Evolutionary conservation across 2,113 vertebrate species (phyloP).

Genomic region (Heterotis niloticus): DNA sequence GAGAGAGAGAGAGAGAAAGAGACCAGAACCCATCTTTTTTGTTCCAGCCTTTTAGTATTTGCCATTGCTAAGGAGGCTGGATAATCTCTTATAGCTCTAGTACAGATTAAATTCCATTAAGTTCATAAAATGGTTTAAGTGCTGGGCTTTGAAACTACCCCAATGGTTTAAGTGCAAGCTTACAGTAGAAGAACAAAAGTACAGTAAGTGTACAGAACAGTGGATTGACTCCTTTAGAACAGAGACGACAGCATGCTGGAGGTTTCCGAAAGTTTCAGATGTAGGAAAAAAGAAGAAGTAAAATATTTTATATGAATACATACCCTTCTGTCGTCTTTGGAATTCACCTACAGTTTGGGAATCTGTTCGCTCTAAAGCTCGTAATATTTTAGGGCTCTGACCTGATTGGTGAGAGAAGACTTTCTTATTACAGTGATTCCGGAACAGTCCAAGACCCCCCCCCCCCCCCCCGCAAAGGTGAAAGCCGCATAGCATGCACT

Average conservation of each 20-base stretch:
- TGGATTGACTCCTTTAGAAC: background rate
- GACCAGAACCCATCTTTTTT: no score
- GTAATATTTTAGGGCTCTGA: slow-evolving; percentile 99
- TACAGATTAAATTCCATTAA: background rate
- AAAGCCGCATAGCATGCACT: slow-evolving; percentile 5
- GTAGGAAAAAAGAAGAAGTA: background rate
- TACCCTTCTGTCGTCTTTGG: slow-evolving; percentile 95
- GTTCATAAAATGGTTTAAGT: background rate
- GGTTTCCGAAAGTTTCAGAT: background rate
- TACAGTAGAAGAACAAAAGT: no score
- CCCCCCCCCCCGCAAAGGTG: background rate
- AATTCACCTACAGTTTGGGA: slow-evolving; percentile 99
- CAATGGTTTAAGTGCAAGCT: background rate
- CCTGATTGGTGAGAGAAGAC: slow-evolving; percentile 99
- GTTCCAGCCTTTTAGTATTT: no score
- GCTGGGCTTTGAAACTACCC: no score
- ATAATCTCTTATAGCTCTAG: no score
- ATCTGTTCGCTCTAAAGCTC: slow-evolving; percentile 99
- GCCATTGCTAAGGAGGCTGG: no score
- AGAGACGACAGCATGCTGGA: slow-evolving; percentile 4
- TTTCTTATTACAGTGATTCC: slow-evolving; percentile 74
- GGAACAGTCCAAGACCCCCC: slow-evolving; percentile 31
- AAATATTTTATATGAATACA: slow-evolving; percentile 64
- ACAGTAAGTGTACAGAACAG: no score
- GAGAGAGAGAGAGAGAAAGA: no score